A percentile compares a stretch with the other conserved stretches of the same genome.
phyloP scores from a whole-genome alignment of 2,888 invertebrate species.

The Meghimatium bilineatum region DNA sequence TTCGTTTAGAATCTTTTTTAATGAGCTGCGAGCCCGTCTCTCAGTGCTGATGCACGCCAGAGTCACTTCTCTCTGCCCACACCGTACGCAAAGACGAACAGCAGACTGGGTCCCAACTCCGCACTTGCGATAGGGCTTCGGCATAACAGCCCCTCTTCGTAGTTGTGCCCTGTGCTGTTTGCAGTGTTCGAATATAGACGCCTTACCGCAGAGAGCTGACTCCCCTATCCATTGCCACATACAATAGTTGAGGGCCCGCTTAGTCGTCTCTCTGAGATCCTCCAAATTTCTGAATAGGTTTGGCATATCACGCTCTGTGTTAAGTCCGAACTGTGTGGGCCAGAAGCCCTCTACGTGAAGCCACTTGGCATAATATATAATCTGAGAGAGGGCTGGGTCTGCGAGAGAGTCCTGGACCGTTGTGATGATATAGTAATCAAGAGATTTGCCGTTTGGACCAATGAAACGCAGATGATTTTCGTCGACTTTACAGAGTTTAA shows the following conservation, averaged over 20 bases:
- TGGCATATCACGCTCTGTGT: no score
- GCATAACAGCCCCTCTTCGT: not conserved
- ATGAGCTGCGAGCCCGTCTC: not conserved
- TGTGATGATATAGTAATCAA: conserved; percentile 5
- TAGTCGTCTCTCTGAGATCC: no score
- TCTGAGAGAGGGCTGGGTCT: not conserved
- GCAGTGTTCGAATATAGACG: not conserved
- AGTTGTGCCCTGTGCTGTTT: not conserved
- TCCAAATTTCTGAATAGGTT: not conserved
- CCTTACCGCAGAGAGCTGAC: no score
- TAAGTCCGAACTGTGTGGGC: no score
- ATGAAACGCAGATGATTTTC: not conserved
- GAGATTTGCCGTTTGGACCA: not conserved
- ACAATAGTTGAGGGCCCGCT: no score
- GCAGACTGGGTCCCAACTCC: not conserved
- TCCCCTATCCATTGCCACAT: no score
- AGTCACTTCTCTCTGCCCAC: not conserved
- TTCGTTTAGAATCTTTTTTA: not conserved
- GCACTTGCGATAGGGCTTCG: conserved; percentile 1
- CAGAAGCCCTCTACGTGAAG: no score
- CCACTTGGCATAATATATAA: not conserved
- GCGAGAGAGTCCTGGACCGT: not conserved
- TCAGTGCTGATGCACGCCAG: not conserved
- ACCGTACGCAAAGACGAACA: not conserved
- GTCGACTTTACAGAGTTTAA: not conserved